Percentiles rank a stretch among this genome's conserved stretches.
phyloP scores from a whole-genome alignment of 1,140 invertebrate species.

The Bombus superbus region DNA sequence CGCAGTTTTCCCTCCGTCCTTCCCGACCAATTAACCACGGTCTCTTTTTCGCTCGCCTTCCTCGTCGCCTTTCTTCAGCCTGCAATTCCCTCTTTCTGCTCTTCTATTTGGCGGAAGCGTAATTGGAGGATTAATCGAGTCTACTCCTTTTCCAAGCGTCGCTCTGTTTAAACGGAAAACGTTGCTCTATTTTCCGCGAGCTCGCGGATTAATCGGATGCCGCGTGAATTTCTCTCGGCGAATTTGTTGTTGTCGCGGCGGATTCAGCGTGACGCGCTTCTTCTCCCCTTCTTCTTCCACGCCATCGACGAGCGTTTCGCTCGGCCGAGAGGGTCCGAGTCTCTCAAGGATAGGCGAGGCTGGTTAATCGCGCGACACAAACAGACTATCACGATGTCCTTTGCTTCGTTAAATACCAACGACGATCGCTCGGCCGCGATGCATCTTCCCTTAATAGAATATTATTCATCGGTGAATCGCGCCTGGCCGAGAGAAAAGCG shows the following conservation, averaged over 20 bases:
- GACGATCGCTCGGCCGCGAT: not conserved
- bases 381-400: not conserved
- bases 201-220: not conserved
- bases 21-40: too few species aligned
- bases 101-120: slow-evolving; percentile 20
- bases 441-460: slow-evolving; percentile 48
- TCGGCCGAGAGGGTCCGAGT: not conserved
- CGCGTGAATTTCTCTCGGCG: not conserved
- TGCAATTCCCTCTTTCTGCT: too few species aligned
- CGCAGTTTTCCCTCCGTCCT: too few species aligned
- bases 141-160: not conserved
- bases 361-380: not conserved
- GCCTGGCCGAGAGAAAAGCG: too few species aligned
- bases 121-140: slow-evolving; percentile 43
- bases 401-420: not conserved
- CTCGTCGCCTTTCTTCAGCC: too few species aligned
- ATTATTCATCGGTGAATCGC: slow-evolving; percentile 2
- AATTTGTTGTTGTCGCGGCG: slow-evolving; percentile 5
- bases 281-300: not conserved
- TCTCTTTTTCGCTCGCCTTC: too few species aligned
- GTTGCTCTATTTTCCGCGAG: not conserved
- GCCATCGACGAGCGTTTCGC: not conserved
- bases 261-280: not conserved
- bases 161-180: too few species aligned
- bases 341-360: not conserved